Evolutionary conservation across 2,888 invertebrate genomes (phyloP).

Genomic region (Torymus tubicola): DNA sequence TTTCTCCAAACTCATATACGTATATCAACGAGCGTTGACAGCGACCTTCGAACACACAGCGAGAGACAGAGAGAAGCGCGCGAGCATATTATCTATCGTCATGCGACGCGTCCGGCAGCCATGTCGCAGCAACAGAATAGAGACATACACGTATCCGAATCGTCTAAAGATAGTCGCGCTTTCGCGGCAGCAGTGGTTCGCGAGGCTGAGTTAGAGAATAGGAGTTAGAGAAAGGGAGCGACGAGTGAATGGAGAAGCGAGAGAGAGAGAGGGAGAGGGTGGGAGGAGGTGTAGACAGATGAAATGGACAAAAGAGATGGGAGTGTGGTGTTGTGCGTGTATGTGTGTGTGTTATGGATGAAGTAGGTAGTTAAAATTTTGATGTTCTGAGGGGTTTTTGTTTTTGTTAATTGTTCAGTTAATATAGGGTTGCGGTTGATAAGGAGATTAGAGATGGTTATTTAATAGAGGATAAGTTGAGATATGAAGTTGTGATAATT

Average conservation of each 20-base stretch:
- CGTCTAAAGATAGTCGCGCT: slow-evolving; percentile 56
- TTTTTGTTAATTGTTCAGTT: too few species aligned
- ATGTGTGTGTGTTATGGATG: too few species aligned
- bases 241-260: not conserved
- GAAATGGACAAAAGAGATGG: too few species aligned
- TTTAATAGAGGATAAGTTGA: too few species aligned
- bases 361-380: too few species aligned
- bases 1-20: not conserved
- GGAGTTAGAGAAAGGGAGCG: slow-evolving; percentile 32
- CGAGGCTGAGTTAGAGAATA: slow-evolving; percentile 13
- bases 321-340: too few species aligned
- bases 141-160: slow-evolving; percentile 74
- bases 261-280: not conserved
- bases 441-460: too few species aligned
- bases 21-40: slow-evolving; percentile 11
- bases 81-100: slow-evolving; percentile 69
- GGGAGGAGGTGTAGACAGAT: not conserved
- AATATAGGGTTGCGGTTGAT: too few species aligned
- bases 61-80: slow-evolving; percentile 5
- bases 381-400: too few species aligned
- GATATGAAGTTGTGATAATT: too few species aligned
- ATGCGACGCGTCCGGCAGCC: slow-evolving; percentile 72
- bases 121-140: slow-evolving; percentile 71
- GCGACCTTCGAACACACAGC: slow-evolving; percentile 64
- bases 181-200: not conserved